A percentile compares a stretch with the other conserved stretches of the same genome.
phyloP scores from a whole-genome alignment of 2,113 vertebrate genomes.

The Sciurus niger region DNA sequence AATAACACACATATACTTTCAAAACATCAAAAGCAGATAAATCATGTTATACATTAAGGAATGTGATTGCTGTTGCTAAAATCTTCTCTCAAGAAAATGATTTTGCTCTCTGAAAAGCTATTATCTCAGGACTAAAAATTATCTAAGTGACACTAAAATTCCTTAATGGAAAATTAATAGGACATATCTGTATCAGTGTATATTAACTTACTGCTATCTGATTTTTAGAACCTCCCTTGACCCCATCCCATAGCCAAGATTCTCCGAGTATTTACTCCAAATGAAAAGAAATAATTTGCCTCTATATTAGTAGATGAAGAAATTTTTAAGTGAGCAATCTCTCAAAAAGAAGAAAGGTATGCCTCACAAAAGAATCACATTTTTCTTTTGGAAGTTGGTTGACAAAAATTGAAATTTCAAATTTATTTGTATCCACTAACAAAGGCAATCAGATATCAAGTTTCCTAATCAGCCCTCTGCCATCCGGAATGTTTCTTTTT shows the following conservation, averaged over 20 bases:
- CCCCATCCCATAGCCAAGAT: background rate
- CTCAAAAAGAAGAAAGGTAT: background rate
- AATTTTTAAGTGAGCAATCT: conserved; percentile 67
- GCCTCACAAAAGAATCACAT: conserved; percentile 61
- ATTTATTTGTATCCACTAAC: background rate
- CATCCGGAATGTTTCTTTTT: conserved; percentile 72
- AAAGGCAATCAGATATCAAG: background rate
- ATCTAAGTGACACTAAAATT: conserved; percentile 48
- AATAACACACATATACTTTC: background rate
- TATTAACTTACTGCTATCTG: conserved; percentile 18
- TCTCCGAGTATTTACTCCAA: conserved; percentile 40
- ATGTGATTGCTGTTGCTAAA: background rate
- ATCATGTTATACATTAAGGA: conserved; percentile 13
- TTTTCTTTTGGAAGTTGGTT: conserved; percentile 59
- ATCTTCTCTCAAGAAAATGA: conserved; percentile 36
- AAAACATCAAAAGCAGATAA: conserved; percentile 40
- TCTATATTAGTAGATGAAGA: background rate
- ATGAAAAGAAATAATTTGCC: conserved; percentile 38
- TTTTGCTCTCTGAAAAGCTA: conserved; percentile 62
- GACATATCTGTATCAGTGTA: background rate
- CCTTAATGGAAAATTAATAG: conserved; percentile 63
- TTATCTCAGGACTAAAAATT: conserved; percentile 30
- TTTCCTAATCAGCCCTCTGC: conserved; percentile 72
- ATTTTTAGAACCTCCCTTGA: background rate
- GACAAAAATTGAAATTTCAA: background rate